Evolutionary conservation across 2,888 invertebrate species (phyloP), one percentile per base, ranked within the genome.

Genomic region (Icerya purchasi): DNA sequence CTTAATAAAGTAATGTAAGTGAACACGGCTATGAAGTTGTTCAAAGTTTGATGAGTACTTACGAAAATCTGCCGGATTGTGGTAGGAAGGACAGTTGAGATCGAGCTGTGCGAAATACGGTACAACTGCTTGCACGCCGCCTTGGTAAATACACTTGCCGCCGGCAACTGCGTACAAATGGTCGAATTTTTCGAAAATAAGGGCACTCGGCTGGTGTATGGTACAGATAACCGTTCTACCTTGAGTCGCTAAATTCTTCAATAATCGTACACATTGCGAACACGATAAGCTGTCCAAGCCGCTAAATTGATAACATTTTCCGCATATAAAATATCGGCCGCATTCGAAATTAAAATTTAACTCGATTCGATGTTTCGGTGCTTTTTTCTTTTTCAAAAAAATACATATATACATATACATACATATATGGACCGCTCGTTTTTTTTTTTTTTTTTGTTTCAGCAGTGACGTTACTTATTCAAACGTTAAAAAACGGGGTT

Each of bases 11-110:
- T n/a, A n/a, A n/a, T n/a, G n/a, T n/a, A n/a, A n/a, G n/a, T n/a
- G n/a, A n/a, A n/a, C n/a, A n/a, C n/a, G n/a, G n/a, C n/a, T n/a
- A n/a, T n/a, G n/a, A n/a, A n/a, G n/a, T n/a, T n/a, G n/a, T n/a
- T n/a, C n/a, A n/a, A n/a, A n/a, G n/a, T n/a, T n/a, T n/a, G n/a
- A n/a, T n/a, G 50, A 54, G 20, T 61, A 79, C 84, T 81, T 75
- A 92, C 92, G 77, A 72, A 87, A 94, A 75, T 94, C 94, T 10
- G 94, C 92, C 1, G 94, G 94, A 71, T 94, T 94, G 72, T 94
- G 93, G 69, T 91, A 94, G 20, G 86, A 77, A 1, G 94, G 94
- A 70, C 94, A 96, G 22, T 78, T 74, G 14, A 91, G 74, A 18
- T 82, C 85, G 50, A 87, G 78, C 10, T 78, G 78, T 3, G 78